phyloP scores from a whole-genome alignment of 2,888 invertebrate species.

The Plagiodera versicolora region DNA sequence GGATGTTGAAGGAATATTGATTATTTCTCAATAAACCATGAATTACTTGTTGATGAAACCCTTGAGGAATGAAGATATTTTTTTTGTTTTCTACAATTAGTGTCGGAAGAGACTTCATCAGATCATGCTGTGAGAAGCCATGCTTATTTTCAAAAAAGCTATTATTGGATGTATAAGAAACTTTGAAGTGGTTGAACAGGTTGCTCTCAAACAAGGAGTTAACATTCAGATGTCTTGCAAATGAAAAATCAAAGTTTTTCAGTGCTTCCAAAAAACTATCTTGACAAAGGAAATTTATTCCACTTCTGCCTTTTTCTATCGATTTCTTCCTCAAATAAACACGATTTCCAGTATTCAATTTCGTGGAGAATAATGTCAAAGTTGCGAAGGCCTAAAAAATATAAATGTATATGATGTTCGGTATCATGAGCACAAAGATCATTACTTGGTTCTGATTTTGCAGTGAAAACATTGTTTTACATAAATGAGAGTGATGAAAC shows the following conservation, averaged over 20 bases:
- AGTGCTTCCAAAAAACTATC: slow-evolving; percentile 56
- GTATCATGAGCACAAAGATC: slow-evolving; percentile 8
- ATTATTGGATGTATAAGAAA: slow-evolving; percentile 52
- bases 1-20: slow-evolving; percentile 54
- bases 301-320: slow-evolving; percentile 40
- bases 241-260: slow-evolving; percentile 52
- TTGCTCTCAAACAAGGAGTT: slow-evolving; percentile 46
- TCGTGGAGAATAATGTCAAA: slow-evolving; percentile 50
- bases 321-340: slow-evolving; percentile 50
- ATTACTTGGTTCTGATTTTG: slow-evolving; percentile 58
- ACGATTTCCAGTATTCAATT: slow-evolving; percentile 52
- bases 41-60: slow-evolving; percentile 47
- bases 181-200: slow-evolving; percentile 48
- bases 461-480: slow-evolving; percentile 52
- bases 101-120: slow-evolving; percentile 43
- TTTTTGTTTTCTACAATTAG: slow-evolving; percentile 41
- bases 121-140: slow-evolving; percentile 48
- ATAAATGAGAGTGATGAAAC: slow-evolving; percentile 32
- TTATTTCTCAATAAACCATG: slow-evolving; percentile 43
- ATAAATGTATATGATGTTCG: slow-evolving; percentile 3
- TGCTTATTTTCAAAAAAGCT: slow-evolving; percentile 56
- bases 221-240: slow-evolving; percentile 47
- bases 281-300: slow-evolving; percentile 47
- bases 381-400: slow-evolving; percentile 32
- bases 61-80: slow-evolving; percentile 39